phyloP scores from a whole-genome alignment of 2,113 vertebrate genomes.

The Gymnocephalus cernua region DNA sequence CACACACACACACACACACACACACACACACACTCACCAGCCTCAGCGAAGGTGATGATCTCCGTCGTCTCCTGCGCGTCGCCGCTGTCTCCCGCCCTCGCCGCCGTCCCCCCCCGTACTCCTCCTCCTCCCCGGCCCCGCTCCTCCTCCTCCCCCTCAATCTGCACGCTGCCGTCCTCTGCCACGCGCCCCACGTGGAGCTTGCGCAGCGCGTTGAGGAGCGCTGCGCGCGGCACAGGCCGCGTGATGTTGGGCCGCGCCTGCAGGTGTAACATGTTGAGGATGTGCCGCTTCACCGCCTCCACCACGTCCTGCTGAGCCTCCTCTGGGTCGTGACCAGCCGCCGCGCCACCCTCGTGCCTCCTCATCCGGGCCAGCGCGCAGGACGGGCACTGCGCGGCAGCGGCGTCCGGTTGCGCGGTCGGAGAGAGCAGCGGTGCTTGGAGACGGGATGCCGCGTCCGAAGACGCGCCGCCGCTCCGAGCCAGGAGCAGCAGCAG shows the following conservation, averaged over 20 bases:
- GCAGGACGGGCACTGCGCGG: slow-evolving; percentile 85
- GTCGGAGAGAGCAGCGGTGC: not conserved
- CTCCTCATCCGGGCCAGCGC: slow-evolving; percentile 88
- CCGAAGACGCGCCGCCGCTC: slow-evolving; percentile 75
- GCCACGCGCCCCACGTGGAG: slow-evolving; percentile 96
- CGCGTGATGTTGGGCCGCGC: slow-evolving; percentile 95
- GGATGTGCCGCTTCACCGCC: slow-evolving; percentile 97
- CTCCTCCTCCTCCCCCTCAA: slow-evolving; percentile 89
- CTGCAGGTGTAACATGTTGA: slow-evolving; percentile 97
- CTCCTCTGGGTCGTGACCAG: slow-evolving; percentile 78
- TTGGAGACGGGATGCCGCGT: slow-evolving; percentile 10
- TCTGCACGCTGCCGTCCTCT: slow-evolving; percentile 95
- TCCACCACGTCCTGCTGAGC: slow-evolving; percentile 94
- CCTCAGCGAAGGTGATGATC: slow-evolving; percentile 97
- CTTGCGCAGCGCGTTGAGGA: slow-evolving; percentile 96
- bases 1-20: slow-evolving; percentile 9
- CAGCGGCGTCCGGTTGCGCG: slow-evolving; percentile 78
- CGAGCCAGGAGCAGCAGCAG: slow-evolving; percentile 89
- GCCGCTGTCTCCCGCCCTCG: slow-evolving; percentile 64
- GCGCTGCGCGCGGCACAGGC: slow-evolving; percentile 95
- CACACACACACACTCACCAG: slow-evolving; percentile 76
- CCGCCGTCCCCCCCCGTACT: slow-evolving; percentile 86
- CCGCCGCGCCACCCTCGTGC: slow-evolving; percentile 35
- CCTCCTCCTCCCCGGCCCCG: slow-evolving; percentile 79
- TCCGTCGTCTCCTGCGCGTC: slow-evolving; percentile 90